A percentile compares a stretch with the other conserved stretches of the same genome.
Conservation (phyloP, 2,113 vertebrate genomes). For the Galemys pyrenaicus region DNA sequence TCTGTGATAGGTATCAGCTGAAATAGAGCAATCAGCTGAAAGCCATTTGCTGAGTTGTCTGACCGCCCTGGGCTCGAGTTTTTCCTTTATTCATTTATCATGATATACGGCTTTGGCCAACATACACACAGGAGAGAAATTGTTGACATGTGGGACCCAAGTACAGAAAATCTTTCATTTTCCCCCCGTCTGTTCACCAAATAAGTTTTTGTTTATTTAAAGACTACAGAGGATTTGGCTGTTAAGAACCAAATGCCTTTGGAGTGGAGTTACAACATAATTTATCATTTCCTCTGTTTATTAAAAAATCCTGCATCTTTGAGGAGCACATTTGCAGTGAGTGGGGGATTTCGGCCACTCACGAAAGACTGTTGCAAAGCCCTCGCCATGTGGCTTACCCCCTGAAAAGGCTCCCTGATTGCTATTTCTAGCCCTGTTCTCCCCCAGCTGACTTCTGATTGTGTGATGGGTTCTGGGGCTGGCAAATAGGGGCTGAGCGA, state of each 20-base stretch:
- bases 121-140: conserved; percentile 99
- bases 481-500: not conserved
- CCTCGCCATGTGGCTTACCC: conserved; percentile 1
- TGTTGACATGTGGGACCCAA: conserved; percentile 97
- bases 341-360: conserved; percentile 56
- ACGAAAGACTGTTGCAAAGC: not conserved
- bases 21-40: conserved; percentile 96
- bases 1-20: conserved; percentile 95
- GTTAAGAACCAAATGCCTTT: conserved; percentile 85
- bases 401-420: not conserved
- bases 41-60: conserved; percentile 94
- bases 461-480: not conserved
- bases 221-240: conserved; percentile 88
- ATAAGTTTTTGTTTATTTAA: conserved; percentile 95
- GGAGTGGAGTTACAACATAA: conserved; percentile 85
- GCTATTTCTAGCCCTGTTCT: not conserved
- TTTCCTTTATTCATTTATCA: conserved; percentile 99
- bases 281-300: conserved; percentile 88
- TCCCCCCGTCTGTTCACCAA: conserved; percentile 86
- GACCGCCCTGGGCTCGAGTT: conserved; percentile 91
- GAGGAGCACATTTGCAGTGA: conserved; percentile 71
- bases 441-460: not conserved
- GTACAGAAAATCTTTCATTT: conserved; percentile 91
- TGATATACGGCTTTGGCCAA: conserved; percentile 94
- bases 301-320: conserved; percentile 75